Evolutionary conservation across 2,888 invertebrate genomes (phyloP).

Genomic region (Noctua fimbriata): DNA sequence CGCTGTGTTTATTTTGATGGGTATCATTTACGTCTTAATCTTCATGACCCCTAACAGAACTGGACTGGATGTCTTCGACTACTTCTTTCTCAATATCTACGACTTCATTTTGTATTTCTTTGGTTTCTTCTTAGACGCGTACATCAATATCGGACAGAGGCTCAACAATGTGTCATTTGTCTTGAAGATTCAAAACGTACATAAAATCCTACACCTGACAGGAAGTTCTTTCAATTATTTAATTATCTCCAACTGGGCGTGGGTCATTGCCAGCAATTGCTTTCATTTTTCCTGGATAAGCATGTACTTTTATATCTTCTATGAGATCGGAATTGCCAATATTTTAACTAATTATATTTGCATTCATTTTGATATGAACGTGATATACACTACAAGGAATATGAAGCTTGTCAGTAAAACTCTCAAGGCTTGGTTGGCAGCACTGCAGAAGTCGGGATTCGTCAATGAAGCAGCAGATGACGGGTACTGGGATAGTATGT

Average conservation of each 20-base stretch:
- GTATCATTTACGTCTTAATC: neutral
- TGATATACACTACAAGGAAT: constrained; percentile 23
- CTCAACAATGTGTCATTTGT: constrained; percentile 32
- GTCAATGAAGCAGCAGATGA: neutral
- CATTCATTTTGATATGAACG: constrained; percentile 21
- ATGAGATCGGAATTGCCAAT: neutral
- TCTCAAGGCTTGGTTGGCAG: constrained; percentile 8
- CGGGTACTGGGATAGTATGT: constrained; percentile 19
- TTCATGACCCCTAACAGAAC: neutral
- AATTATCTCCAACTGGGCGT: constrained; percentile 19
- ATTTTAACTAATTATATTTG: neutral
- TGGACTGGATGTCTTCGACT: neutral
- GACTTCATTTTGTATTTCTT: neutral
- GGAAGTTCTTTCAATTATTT: constrained; percentile 3
- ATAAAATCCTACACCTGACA: constrained; percentile 10
- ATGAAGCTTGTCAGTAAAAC: neutral
- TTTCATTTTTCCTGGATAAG: constrained; percentile 1
- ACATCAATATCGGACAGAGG: constrained; percentile 19
- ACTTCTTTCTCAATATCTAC: neutral
- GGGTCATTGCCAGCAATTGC: neutral
- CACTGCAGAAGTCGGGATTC: constrained; percentile 9
- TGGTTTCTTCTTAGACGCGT: constrained; percentile 1
- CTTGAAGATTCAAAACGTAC: constrained; percentile 32
- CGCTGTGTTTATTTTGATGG: neutral
- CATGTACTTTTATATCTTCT: neutral